These are phyloP conservation scores for Seira ritae DNA, from an alignment of 2,888 invertebrate species.

Conservation along the genomic window DNA sequence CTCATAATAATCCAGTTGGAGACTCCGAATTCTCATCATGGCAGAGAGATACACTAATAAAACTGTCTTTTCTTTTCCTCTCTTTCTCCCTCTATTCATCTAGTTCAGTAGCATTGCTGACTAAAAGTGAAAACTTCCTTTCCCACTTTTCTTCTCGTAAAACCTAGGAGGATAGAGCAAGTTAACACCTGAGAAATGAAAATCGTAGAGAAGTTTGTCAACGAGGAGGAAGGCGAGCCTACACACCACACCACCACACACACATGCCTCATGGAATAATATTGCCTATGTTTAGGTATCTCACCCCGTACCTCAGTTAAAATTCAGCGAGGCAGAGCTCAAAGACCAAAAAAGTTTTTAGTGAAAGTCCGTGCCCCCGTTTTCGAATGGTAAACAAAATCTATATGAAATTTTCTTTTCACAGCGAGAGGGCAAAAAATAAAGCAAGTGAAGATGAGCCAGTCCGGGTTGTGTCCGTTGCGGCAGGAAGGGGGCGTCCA, in stretches of 20 bases:
- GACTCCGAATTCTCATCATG: conserved; percentile 16
- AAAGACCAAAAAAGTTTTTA: conserved; percentile 10
- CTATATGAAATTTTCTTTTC: background rate
- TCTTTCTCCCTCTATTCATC: background rate
- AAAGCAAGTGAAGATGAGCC: background rate
- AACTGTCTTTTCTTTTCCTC: background rate
- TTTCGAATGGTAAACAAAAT: background rate
- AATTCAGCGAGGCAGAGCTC: background rate
- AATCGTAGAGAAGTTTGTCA: conserved; percentile 15
- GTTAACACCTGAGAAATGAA: conserved; percentile 21
- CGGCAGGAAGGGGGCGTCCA: conserved; percentile 11
- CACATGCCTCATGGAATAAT: background rate
- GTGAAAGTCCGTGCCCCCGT: background rate
- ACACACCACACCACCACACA: no score
- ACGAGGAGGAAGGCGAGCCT: background rate
- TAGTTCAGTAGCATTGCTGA: background rate
- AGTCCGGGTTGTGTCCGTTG: background rate
- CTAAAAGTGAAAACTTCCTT: conserved; percentile 4
- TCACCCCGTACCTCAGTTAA: background rate
- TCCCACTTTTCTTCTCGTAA: background rate
- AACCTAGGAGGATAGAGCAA: background rate
- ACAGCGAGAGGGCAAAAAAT: background rate
- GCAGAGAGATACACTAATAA: conserved; percentile 19
- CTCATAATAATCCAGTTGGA: conserved; percentile 14
- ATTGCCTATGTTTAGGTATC: background rate